Percentiles rank a stretch among this genome's conserved stretches.
phyloP scores from a whole-genome alignment of 2,797 vertebrate species.

The Tamandua tetradactyla region DNA sequence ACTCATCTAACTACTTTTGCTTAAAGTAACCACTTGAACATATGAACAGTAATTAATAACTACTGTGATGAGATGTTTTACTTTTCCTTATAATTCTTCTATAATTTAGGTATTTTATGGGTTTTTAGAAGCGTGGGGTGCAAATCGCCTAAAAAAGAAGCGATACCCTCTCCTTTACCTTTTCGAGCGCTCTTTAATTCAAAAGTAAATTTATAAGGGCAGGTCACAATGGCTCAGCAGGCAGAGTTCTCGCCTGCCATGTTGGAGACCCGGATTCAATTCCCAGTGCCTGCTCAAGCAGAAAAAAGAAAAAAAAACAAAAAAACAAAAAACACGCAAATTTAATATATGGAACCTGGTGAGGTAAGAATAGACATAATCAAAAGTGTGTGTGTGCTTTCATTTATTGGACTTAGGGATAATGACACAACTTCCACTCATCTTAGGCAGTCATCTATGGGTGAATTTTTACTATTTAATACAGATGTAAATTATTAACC shows the following conservation, averaged over 20 bases:
- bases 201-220: too few species aligned
- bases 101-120: slow-evolving; percentile 10
- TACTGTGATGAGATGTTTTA: background rate
- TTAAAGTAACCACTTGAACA: background rate
- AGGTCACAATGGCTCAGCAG: too few species aligned
- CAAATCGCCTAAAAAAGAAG: background rate
- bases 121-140: background rate
- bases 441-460: background rate
- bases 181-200: slow-evolving; percentile 1
- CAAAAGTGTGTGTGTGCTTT: slow-evolving; percentile 11
- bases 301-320: too few species aligned
- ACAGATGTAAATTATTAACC: slow-evolving; percentile 43
- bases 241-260: too few species aligned
- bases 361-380: background rate
- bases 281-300: too few species aligned
- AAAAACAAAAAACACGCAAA: too few species aligned
- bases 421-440: slow-evolving; percentile 23
- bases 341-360: background rate
- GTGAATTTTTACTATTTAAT: background rate
- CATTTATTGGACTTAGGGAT: slow-evolving; percentile 50
- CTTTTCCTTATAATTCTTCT: background rate
- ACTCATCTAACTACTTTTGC: background rate
- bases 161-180: background rate
- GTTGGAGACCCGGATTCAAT: too few species aligned
- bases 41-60: background rate